phyloP scores from a whole-genome alignment of 2,888 invertebrate species.

The Ophraella communa region DNA sequence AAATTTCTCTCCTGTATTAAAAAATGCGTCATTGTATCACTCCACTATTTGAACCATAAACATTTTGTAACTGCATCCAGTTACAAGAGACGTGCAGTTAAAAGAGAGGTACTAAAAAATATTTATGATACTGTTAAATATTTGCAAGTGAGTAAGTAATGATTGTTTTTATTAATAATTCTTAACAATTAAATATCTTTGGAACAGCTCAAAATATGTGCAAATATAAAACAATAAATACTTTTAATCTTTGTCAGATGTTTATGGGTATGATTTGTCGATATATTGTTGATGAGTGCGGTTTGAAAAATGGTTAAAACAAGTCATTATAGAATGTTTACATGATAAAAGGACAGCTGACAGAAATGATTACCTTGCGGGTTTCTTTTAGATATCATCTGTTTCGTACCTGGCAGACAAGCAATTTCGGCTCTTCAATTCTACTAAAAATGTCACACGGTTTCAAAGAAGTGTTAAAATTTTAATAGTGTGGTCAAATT shows the following conservation, averaged over 20 bases:
- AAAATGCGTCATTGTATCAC: no score
- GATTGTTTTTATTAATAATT: no score
- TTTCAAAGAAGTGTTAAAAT: constrained; percentile 30
- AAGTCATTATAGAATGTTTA: constrained; percentile 45
- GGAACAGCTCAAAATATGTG: no score
- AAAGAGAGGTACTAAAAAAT: no score
- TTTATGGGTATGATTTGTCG: constrained; percentile 31
- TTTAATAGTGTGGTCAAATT: constrained; percentile 24
- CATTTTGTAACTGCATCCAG: no score
- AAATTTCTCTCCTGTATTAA: no score
- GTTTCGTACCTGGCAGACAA: constrained; percentile 32
- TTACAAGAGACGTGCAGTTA: no score
- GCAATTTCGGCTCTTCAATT: constrained; percentile 21
- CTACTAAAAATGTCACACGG: constrained; percentile 29
- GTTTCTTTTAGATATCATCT: constrained; percentile 31
- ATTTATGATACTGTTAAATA: no score
- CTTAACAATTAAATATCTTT: no score
- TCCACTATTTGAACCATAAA: no score
- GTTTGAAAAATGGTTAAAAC: constrained; percentile 41
- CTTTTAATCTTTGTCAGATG: neutral
- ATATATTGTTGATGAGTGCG: constrained; percentile 16
- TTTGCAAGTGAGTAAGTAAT: no score
- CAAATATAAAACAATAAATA: neutral
- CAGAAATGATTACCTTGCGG: constrained; percentile 34
- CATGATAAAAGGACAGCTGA: constrained; percentile 40